A percentile compares a stretch with the other conserved stretches of the same genome.
These are phyloP conservation scores for Lasius fuliginosus DNA, from an alignment of 2,888 invertebrate genomes.

Conservation along the genomic window DNA sequence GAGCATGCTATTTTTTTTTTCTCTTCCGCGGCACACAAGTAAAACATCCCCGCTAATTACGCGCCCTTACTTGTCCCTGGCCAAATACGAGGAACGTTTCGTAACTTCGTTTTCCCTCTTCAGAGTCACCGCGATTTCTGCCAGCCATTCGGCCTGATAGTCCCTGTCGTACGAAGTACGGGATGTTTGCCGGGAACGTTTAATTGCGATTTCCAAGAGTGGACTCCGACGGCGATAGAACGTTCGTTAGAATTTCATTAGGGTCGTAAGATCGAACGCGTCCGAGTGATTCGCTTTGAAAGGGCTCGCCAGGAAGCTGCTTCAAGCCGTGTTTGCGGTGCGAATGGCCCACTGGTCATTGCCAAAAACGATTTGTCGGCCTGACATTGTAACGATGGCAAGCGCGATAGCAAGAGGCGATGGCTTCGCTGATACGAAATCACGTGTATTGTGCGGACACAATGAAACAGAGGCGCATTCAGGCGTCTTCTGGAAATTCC, in stretches of 20 bases:
- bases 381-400: slow-evolving; percentile 9
- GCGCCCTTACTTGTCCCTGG: slow-evolving; percentile 50
- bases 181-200: slow-evolving; percentile 69
- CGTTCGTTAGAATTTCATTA: slow-evolving; percentile 80
- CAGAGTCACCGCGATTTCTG: not conserved
- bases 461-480: slow-evolving; percentile 18
- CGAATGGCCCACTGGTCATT: not conserved
- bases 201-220: slow-evolving; percentile 69
- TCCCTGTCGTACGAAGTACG: slow-evolving; percentile 40
- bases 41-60: slow-evolving; percentile 67
- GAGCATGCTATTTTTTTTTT: not conserved
- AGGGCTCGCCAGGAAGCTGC: slow-evolving; percentile 26
- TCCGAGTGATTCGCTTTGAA: slow-evolving; percentile 65
- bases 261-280: slow-evolving; percentile 64
- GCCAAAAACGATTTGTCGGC: slow-evolving; percentile 36
- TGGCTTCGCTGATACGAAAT: not conserved
- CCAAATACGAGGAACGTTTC: slow-evolving; percentile 54
- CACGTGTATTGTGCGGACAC: slow-evolving; percentile 22
- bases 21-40: slow-evolving; percentile 11
- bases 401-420: slow-evolving; percentile 12
- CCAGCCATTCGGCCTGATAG: slow-evolving; percentile 39
- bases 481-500: not conserved
- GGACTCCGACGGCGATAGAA: slow-evolving; percentile 58
- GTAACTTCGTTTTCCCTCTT: slow-evolving; percentile 16
- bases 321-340: slow-evolving; percentile 30